These are phyloP conservation scores for Menura novaehollandiae DNA, from an alignment of 2,113 vertebrate species.

Conservation along the genomic window DNA sequence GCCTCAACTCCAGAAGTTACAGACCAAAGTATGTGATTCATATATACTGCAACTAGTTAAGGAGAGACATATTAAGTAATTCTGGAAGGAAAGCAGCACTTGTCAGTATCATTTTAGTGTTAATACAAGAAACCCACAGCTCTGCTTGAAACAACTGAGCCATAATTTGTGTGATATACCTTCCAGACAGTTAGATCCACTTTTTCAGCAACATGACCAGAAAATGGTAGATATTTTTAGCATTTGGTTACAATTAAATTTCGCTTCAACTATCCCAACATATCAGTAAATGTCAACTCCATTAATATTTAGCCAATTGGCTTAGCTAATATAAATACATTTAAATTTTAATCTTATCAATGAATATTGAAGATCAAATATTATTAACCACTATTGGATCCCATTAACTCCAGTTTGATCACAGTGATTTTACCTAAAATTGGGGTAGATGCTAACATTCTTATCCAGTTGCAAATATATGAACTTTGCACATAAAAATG, in stretches of 20 bases:
- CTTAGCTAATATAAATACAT: neutral
- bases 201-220: neutral
- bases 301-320: neutral
- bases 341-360: neutral
- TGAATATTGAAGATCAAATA: neutral
- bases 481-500: neutral
- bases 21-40: constrained; percentile 30
- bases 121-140: neutral
- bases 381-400: neutral
- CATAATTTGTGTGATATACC: neutral
- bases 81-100: constrained; percentile 42
- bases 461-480: neutral
- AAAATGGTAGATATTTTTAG: constrained; percentile 37
- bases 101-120: constrained; percentile 49
- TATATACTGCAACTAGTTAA: constrained; percentile 21
- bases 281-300: constrained; percentile 12
- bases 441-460: neutral
- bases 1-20: constrained; percentile 20
- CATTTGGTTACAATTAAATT: constrained; percentile 36
- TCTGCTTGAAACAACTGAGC: neutral
- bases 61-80: constrained; percentile 41
- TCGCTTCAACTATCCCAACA: neutral
- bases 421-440: neutral
- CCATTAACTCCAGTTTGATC: neutral
- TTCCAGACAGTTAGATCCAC: neutral